phyloP scores from a whole-genome alignment of 1,140 invertebrate species.

The Bombus pascuorum region DNA sequence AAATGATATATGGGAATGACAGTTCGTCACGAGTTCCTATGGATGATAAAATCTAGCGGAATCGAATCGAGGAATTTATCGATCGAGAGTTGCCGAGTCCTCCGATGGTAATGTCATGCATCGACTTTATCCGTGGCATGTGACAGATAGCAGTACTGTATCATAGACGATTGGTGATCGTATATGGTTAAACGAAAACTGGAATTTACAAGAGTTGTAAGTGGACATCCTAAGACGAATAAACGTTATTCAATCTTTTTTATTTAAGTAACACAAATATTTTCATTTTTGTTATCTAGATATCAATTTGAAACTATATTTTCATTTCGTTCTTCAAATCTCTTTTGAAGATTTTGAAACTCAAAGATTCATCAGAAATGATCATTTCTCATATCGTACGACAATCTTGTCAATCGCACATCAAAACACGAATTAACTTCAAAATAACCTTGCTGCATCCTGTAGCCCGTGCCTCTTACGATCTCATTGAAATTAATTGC shows the following conservation, averaged over 20 bases:
- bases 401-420: no score
- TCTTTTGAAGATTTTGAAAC: no score
- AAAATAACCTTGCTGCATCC: neutral
- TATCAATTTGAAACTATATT: no score
- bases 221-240: neutral
- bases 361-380: no score
- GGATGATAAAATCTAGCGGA: neutral
- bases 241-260: neutral
- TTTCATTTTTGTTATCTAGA: no score
- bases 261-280: no score
- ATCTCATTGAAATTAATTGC: neutral
- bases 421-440: neutral
- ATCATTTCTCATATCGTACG: no score
- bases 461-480: no score
- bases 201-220: no score
- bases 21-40: no score
- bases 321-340: no score
- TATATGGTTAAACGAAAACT: neutral
- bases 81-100: neutral
- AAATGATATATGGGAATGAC: neutral
- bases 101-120: conserved; percentile 43
- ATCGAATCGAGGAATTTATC: conserved; percentile 23
- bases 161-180: neutral
- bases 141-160: neutral
- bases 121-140: conserved; percentile 25